Evolutionary conservation across 2,113 vertebrate species (phyloP).

Genomic region (Apistogramma diplotaenia): DNA sequence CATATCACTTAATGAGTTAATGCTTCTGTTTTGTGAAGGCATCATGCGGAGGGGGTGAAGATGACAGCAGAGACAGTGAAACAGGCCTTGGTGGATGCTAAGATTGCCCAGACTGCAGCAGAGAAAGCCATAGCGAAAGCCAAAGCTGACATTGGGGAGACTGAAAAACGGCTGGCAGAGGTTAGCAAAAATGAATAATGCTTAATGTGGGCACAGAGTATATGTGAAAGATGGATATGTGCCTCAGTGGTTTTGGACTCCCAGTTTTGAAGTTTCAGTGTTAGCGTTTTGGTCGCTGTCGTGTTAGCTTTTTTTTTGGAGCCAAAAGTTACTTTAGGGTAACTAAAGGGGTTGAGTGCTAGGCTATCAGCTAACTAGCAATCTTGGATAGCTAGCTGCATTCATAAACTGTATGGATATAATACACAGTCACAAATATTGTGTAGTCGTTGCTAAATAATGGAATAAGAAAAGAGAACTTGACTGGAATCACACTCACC

Average conservation of each 20-base stretch:
- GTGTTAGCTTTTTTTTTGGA: background rate
- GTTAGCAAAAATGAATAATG: slow-evolving; percentile 30
- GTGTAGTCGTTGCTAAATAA: no score
- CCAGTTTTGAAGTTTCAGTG: background rate
- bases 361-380: background rate
- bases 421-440: background rate
- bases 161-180: slow-evolving; percentile 79
- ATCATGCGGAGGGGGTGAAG: slow-evolving; percentile 83
- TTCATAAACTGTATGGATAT: background rate
- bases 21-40: slow-evolving; percentile 67
- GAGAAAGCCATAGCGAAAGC: slow-evolving; percentile 85
- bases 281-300: background rate
- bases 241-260: background rate
- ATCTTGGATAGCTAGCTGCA: background rate
- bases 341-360: background rate
- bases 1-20: background rate
- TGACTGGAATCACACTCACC: no score
- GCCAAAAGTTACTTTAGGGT: background rate
- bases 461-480: no score
- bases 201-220: background rate
- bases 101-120: slow-evolving; percentile 81
- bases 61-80: slow-evolving; percentile 82
- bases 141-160: slow-evolving; percentile 81
- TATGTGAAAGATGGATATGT: background rate
- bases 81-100: slow-evolving; percentile 83